Evolutionary conservation across 2,797 vertebrate genomes (phyloP).

Genomic region (Galagoides demidoff): DNA sequence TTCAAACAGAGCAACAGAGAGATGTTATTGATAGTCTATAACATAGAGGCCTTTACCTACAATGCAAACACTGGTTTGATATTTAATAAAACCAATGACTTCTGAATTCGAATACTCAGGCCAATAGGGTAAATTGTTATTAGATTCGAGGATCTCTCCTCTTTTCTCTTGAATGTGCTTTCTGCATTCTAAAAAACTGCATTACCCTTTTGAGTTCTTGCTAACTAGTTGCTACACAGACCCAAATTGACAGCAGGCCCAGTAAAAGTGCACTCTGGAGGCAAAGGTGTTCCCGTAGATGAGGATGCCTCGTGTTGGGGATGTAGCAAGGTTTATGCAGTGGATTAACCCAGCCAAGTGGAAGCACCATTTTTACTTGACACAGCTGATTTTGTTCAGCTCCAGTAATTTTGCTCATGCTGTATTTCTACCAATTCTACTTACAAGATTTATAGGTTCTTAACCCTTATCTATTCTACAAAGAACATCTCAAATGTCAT

Average conservation of each 20-base stretch:
- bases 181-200: not conserved
- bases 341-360: not conserved
- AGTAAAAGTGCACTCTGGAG: not conserved
- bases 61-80: not conserved
- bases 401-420: not conserved
- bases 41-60: not conserved
- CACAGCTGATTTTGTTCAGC: not conserved
- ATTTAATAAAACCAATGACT: slow-evolving; percentile 38
- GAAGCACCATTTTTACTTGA: not conserved
- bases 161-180: not conserved
- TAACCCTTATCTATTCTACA: not conserved
- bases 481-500: slow-evolving; percentile 9
- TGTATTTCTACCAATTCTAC: not conserved
- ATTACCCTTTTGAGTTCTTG: not conserved
- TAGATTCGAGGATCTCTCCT: not conserved
- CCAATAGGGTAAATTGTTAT: not conserved
- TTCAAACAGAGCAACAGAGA: not conserved
- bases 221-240: not conserved
- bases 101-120: not conserved
- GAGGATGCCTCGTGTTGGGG: not conserved
- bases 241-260: not conserved
- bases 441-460: not conserved
- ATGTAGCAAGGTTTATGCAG: not conserved
- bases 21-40: not conserved
- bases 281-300: not conserved